Conservation (phyloP, 1,140 invertebrate species). For the Patella vulgata region DNA sequence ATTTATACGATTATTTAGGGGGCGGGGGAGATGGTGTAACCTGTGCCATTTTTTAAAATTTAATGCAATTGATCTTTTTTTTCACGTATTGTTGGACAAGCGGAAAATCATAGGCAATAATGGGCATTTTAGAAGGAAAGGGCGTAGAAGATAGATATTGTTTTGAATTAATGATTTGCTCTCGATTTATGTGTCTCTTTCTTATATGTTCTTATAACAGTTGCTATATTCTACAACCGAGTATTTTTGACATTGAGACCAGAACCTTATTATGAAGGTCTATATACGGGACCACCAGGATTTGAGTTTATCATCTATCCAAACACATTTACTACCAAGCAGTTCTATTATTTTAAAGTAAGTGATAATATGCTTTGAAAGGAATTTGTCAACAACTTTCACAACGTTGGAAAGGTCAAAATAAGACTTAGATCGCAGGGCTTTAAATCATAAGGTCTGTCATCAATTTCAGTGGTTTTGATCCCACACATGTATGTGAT, state of each 20-base stretch:
- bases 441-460: too few species aligned
- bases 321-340: conserved; percentile 55
- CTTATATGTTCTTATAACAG: conserved; percentile 38
- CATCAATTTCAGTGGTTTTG: too few species aligned
- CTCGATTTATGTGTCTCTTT: neutral
- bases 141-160: neutral
- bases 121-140: neutral
- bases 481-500: too few species aligned
- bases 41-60: too few species aligned
- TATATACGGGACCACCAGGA: conserved; percentile 59
- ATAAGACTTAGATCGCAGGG: too few species aligned
- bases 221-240: conserved; percentile 58
- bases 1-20: too few species aligned
- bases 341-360: conserved; percentile 48
- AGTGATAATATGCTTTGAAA: too few species aligned
- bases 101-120: neutral
- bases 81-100: neutral
- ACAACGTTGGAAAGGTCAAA: too few species aligned
- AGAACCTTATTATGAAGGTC: conserved; percentile 46
- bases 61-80: neutral
- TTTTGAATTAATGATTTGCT: neutral
- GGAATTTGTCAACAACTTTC: too few species aligned
- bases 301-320: conserved; percentile 62
- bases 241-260: conserved; percentile 45
- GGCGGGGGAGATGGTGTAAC: too few species aligned